Evolutionary conservation across 2,888 invertebrate genomes (phyloP), one percentile per base, ranked within the genome.

Genomic region (Ferrisia virgata): DNA sequence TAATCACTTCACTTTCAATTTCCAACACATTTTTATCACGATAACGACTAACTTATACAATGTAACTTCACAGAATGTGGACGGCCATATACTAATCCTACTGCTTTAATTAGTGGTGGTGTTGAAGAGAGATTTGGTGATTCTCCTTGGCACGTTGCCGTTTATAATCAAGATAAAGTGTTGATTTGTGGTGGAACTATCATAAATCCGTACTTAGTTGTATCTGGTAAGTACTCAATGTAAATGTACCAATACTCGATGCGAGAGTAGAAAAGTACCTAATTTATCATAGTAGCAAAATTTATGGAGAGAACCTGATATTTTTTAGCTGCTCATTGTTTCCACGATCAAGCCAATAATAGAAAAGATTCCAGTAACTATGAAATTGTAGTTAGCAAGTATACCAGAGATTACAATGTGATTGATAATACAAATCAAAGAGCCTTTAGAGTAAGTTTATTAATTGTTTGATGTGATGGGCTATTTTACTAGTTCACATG

Each of bases 261-360:
- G n/a, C n/a, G n/a, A n/a, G n/a, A n/a, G n/a, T n/a, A n/a, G n/a
- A n/a, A n/a, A n/a, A n/a, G n/a, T n/a, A n/a, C 36, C 36, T 4
- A 36, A 36, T 36, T 22, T 53, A n/a, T n/a, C n/a, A n/a, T 53
- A 53, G 9, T 22, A 18, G 9, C 6, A 3, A 13, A 9, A 9
- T 9, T 25, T 11, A 2, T 33, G 8, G n/a, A n/a, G n/a, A n/a
- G n/a, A n/a, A n/a, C n/a, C n/a, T n/a, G n/a, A n/a, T n/a, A n/a
- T n/a, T n/a, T 80, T 82, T 53, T 3, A 82, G 82, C 82, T 82
- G 82, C 82, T 36, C 82, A 82, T 39, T 82, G 82, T 64, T 82
- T 82, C 9, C 53, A 79, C 79, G 79, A 79, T 43, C 43, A 43
- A 25, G 2, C 22, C 25, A 40, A 40, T 6, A 22, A 79, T 2